Conservation (phyloP, 2,797 vertebrate species). For the Nannoperca australis region DNA sequence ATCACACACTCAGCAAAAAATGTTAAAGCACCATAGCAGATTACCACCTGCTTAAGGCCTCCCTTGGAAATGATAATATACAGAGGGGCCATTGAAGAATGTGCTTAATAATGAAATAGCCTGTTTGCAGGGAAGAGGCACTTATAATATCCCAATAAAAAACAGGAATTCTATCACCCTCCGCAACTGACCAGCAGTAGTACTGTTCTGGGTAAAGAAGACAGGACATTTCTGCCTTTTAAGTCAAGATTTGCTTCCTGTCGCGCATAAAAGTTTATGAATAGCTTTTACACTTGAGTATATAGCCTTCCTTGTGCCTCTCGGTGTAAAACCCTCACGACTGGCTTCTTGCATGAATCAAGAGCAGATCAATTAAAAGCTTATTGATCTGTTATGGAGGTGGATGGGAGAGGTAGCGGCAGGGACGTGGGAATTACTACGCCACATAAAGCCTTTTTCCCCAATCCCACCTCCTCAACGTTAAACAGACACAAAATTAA, state of each 20-base stretch:
- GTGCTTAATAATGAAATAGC: constrained; percentile 63
- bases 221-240: constrained; percentile 22
- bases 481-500: constrained; percentile 47
- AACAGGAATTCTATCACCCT: constrained; percentile 31
- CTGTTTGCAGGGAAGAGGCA: constrained; percentile 47
- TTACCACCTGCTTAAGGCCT: constrained; percentile 48
- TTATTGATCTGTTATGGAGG: constrained; percentile 70
- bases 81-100: constrained; percentile 56
- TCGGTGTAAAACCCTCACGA: constrained; percentile 30
- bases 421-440: constrained; percentile 44
- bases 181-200: constrained; percentile 30
- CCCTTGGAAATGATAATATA: constrained; percentile 52
- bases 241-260: constrained; percentile 37
- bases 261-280: constrained; percentile 58
- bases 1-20: constrained; percentile 61
- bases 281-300: constrained; percentile 35
- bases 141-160: constrained; percentile 60
- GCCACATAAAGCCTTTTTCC: constrained; percentile 16
- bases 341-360: constrained; percentile 42
- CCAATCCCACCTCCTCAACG: constrained; percentile 9
- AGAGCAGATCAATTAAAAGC: constrained; percentile 79
- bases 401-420: constrained; percentile 27
- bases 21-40: constrained; percentile 58
- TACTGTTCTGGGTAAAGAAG: constrained; percentile 4
- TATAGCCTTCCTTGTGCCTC: not conserved